Evolutionary conservation across 2,888 invertebrate genomes (phyloP), one percentile per base, ranked within the genome.

Genomic region (Slavum lentiscoides): DNA sequence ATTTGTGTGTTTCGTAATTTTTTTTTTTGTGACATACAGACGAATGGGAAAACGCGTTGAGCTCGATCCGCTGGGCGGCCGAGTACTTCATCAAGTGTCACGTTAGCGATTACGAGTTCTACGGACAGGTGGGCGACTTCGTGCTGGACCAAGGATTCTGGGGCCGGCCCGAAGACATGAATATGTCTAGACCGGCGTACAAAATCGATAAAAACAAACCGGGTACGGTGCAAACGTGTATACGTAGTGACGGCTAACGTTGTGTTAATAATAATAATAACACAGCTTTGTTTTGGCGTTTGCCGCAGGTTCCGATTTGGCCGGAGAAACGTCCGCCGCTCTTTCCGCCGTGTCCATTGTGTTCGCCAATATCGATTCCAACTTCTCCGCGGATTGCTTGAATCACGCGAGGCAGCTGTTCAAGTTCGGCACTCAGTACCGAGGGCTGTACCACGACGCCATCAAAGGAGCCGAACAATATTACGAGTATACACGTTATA

Each of bases 81-180:
- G 90, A 90, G 85, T 91, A 90, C 84, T 88, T 90, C 84, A 87
- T 90, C 82, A 90, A 90, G 84, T 90, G 89, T 84, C 89, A 89
- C 85, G 87, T 87, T 17, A 86, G 86, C 68, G 87, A 88, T 15
- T 86, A 87, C 82, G 89, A 88, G 76, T 86, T 89, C 68, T 90
- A 90, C 84, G 89, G 88, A 0, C 89, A 90, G 86, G 89, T 90
- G 23, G 89, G 89, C 1, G 88, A 89, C 84, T 91, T 90, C 77
- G 85, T 86, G 23, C 84, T 87, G 19, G 91, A 91, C 84, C 90
- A 91, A 84, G 85, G 86, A 1, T 90, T 87, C 84, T 91, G 91
- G 91, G 90, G 90, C 3, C 86, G 91, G 72, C 90, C 91, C 6
- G 91, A 91, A 85, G 90, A 91, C 69, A 87, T 90, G 85, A 89